Conservation (phyloP, 2,113 vertebrate species). For the Sinocyclocheilus anshuiensis region DNA sequence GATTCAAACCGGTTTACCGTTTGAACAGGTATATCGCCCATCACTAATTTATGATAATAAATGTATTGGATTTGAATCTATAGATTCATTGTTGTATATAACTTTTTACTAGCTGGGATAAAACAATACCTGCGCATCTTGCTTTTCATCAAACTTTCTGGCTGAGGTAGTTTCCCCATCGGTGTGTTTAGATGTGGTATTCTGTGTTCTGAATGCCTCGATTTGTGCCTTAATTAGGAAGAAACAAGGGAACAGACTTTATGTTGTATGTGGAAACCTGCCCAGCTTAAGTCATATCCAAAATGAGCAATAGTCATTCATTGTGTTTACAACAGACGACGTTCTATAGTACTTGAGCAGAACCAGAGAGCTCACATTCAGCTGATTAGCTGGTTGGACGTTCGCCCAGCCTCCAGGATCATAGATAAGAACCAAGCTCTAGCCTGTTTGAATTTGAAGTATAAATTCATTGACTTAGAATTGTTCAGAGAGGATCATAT, state of each 20-base stretch:
- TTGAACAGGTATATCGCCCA: no score
- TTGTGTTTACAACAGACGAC: slow-evolving; percentile 25
- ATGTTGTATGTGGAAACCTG: slow-evolving; percentile 48
- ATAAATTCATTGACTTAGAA: slow-evolving; percentile 32
- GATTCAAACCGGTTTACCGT: no score
- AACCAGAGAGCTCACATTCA: slow-evolving; percentile 12
- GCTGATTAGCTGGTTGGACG: neutral
- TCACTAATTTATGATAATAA: neutral
- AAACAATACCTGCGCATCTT: slow-evolving; percentile 12
- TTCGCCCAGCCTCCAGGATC: neutral
- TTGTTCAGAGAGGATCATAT: neutral
- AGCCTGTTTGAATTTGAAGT: neutral
- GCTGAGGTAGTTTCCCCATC: neutral
- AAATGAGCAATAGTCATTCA: slow-evolving; percentile 13
- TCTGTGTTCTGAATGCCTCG: slow-evolving; percentile 7
- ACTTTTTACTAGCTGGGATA: neutral
- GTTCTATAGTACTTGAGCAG: slow-evolving; percentile 7
- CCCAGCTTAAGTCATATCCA: slow-evolving; percentile 46
- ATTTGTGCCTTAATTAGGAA: slow-evolving; percentile 52
- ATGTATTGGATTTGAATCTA: neutral
- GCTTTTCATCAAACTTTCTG: neutral
- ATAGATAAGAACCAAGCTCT: neutral
- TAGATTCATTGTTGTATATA: no score
- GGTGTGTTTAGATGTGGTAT: slow-evolving; percentile 30
- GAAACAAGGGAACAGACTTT: slow-evolving; percentile 29